Conservation (phyloP, 2,113 vertebrate genomes). For the cat (Felis catus) region F.catus_Fca126_mat1.0 CM031411.1:108083001-108083500, state of each 20-base stretch:
- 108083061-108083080: background rate
- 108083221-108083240: conserved; percentile 34
- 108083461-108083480: background rate
- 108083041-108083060: background rate
- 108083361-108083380: background rate
- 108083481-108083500: background rate
- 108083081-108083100: background rate
- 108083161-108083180: conserved; percentile 53
- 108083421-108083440: conserved; percentile 13
- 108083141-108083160: conserved; percentile 37
- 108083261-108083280: conserved; percentile 48
- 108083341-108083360: background rate
- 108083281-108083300: background rate
- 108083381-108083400: background rate
- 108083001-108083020: background rate
- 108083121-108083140: conserved; percentile 49
- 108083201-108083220: conserved; percentile 3
- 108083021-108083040: background rate
- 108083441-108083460: background rate
- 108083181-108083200: conserved; percentile 47
- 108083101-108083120: background rate
- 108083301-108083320: background rate
- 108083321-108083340: conserved; percentile 18
- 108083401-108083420: background rate
- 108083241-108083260: conserved; percentile 40